Conservation (phyloP, 2,888 invertebrate species). For the Phyllotreta striolata region DNA sequence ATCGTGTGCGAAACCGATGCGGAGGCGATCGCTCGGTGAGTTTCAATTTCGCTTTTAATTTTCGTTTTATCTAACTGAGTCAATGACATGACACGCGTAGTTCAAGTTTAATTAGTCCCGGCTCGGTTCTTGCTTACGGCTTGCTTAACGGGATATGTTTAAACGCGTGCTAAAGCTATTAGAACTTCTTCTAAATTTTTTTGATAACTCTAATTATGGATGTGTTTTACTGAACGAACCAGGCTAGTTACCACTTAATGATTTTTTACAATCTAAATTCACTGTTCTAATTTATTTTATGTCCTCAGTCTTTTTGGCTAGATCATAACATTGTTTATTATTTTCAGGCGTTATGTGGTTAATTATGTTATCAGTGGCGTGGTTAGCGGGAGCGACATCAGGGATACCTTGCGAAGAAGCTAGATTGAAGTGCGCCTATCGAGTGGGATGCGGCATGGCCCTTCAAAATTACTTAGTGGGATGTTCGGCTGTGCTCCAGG, state of each 20-base stretch:
- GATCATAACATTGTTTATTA: constrained; percentile 1
- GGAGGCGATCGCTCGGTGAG: constrained; percentile 9
- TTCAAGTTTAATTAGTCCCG: constrained; percentile 4
- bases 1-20: not conserved
- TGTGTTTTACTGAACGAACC: no score
- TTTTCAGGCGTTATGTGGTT: constrained; percentile 59
- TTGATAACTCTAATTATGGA: not conserved
- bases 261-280: no score
- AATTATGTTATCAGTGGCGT: constrained; percentile 57
- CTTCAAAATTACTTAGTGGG: constrained; percentile 78
- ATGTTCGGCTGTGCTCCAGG: constrained; percentile 74
- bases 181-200: not conserved
- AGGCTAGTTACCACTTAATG: no score
- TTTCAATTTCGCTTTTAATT: constrained; percentile 12
- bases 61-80: constrained; percentile 27
- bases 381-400: constrained; percentile 52
- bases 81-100: constrained; percentile 10
- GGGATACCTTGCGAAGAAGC: constrained; percentile 70
- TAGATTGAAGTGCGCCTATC: constrained; percentile 75
- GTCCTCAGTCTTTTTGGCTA: no score
- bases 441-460: constrained; percentile 79
- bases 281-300: no score
- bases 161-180: no score
- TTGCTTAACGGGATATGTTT: not conserved
- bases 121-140: not conserved